These are phyloP conservation scores for Gallinago undulata DNA, from an alignment of 2,113 vertebrate genomes.

Conservation along the genomic window DNA sequence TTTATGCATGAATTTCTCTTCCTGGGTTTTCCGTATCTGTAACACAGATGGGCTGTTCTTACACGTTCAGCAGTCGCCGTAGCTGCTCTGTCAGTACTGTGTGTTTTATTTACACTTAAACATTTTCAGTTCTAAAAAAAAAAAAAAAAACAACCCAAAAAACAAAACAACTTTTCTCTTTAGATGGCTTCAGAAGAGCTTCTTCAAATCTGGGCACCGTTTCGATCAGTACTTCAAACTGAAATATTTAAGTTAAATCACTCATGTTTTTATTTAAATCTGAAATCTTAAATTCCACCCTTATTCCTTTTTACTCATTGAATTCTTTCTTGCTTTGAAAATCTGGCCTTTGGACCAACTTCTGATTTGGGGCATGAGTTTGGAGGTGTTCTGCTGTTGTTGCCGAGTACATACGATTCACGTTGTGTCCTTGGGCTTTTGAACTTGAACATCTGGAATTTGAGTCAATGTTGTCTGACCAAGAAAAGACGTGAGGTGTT, in stretches of 20 bases:
- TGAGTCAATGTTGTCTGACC: neutral
- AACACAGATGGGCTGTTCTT: neutral
- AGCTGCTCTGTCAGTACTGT: neutral
- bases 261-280: neutral
- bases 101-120: neutral
- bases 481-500: neutral
- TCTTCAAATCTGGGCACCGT: neutral
- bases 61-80: neutral
- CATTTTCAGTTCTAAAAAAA: neutral
- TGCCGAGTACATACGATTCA: neutral
- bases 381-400: neutral
- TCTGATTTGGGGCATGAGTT: neutral
- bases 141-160: neutral
- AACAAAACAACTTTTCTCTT: neutral
- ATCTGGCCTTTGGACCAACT: neutral
- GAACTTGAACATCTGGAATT: neutral
- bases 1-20: neutral
- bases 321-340: neutral
- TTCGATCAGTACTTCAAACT: neutral
- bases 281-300: neutral
- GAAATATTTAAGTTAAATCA: neutral
- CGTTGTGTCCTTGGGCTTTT: neutral
- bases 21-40: fast-evolving
- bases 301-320: neutral
- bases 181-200: neutral